Evolutionary conservation across 37 sponge, comb jelly and placozoan genomes (phyloP).

Genomic region (Sycon ciliatum): DNA sequence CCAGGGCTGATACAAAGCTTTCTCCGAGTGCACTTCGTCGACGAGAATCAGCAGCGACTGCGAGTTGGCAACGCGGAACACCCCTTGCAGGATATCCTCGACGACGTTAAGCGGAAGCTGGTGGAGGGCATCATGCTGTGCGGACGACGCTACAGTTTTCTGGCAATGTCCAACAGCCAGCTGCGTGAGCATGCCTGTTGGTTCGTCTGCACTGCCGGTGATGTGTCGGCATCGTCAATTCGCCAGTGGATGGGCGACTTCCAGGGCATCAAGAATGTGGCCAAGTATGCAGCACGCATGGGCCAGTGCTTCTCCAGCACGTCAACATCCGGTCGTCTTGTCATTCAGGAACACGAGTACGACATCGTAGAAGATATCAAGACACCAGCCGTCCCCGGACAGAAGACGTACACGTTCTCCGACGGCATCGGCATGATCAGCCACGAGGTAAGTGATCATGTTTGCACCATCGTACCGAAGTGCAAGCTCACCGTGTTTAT

Average conservation of each 20-base stretch:
- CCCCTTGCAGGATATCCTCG: not conserved
- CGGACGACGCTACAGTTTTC: not conserved
- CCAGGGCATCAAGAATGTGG: not conserved
- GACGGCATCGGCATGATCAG: constrained; percentile 36
- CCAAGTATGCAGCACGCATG: constrained; percentile 32
- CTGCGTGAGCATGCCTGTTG: constrained; percentile 13
- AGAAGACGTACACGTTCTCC: constrained; percentile 26
- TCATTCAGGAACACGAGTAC: constrained; percentile 2
- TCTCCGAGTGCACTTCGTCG: constrained; percentile 23
- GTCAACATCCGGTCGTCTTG: not conserved
- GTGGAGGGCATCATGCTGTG: not conserved
- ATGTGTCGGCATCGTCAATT: constrained; percentile 8
- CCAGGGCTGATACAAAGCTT: too few relatives aligned
- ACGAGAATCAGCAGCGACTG: constrained; percentile 15
- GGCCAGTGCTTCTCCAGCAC: constrained; percentile 37
- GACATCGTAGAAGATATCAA: constrained; percentile 12
- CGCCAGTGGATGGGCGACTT: constrained; percentile 34
- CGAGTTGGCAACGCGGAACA: not conserved
- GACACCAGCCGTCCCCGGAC: too few relatives aligned
- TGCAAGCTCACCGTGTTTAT: too few relatives aligned
- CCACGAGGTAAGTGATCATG: constrained; percentile 16
- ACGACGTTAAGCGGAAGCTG: not conserved
- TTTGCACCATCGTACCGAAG: too few relatives aligned
- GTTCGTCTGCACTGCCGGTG: not conserved
- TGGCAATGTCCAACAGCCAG: not conserved